Evolutionary conservation across 53 echinoderm and acorn worm genomes (phyloP), one percentile per base, ranked within the genome.

Genomic region (Astropecten irregularis): DNA sequence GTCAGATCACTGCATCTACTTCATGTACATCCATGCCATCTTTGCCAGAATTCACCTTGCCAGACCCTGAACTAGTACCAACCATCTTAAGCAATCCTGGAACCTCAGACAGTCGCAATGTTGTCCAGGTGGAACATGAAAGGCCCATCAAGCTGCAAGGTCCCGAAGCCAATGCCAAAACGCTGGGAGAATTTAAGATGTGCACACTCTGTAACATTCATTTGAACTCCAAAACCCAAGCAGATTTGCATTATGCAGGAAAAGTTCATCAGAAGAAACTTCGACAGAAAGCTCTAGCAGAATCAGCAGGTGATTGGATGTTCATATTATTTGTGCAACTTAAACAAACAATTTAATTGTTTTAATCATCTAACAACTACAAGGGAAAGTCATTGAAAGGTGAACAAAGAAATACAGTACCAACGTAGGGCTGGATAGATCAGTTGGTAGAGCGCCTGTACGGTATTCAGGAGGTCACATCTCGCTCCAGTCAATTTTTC

Each of bases 121-220:
- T 23, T 13, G 68, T 25, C 42, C 44, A 44, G 46, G 23, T 44
- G 3, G 46, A 23, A n/a, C 11, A 39, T 13, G 1, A 26, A 13
- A 19, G 13, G 9, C 1, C 58, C 9, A 85, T 72, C 50, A 33
- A 30, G 22, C 66, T 90, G 4, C 23, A 49, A 58, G 90, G 90
- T 14, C 81, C 90, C 16, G 85, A 90, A 60, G 44, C 30, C 36
- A 15, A 81, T 52, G 85, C 85, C 52, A 58, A 50, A 35, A 85
- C 85, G n/a, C 64, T 81, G 23, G 90, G 90, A 20, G 64, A 64
- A 27, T 90, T 79, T 39, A 90, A 90, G 71, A 70, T 52, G 2
- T 90, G 90, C 47, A 49, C 20, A 9, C 38, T 81, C 15, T 90
- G 90, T 31, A 35, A 79, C 27, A 50, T 85, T 26, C 34, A 30